phyloP scores from a whole-genome alignment of 2,797 vertebrate genomes.

The Molothrus ater region DNA sequence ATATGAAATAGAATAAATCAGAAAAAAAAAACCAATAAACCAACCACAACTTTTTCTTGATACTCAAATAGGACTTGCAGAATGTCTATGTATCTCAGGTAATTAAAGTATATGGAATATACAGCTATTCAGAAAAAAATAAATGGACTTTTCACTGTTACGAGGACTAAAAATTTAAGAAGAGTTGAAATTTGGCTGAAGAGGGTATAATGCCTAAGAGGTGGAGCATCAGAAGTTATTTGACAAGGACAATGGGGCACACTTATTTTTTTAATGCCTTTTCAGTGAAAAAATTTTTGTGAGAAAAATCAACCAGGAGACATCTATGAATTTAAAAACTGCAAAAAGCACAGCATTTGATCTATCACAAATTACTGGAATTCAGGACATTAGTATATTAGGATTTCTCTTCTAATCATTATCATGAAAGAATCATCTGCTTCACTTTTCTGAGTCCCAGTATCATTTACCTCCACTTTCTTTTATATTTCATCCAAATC shows the following conservation, averaged over 20 bases:
- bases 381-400: neutral
- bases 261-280: neutral
- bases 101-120: neutral
- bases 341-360: neutral
- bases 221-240: neutral
- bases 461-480: neutral
- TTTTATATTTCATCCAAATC: neutral
- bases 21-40: rapidly evolving
- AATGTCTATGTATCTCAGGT: neutral
- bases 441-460: neutral
- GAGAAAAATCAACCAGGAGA: neutral
- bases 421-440: neutral
- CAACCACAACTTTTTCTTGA: neutral
- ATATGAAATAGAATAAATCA: neutral
- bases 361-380: neutral
- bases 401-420: neutral
- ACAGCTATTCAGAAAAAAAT: neutral
- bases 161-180: neutral
- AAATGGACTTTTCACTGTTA: neutral
- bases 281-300: neutral
- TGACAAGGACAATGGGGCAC: neutral
- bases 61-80: neutral
- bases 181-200: neutral
- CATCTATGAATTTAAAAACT: neutral
- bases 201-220: neutral